These are phyloP conservation scores for Microtus ochrogaster DNA, from an alignment of 2,113 vertebrate species.

Conservation along the genomic window DNA sequence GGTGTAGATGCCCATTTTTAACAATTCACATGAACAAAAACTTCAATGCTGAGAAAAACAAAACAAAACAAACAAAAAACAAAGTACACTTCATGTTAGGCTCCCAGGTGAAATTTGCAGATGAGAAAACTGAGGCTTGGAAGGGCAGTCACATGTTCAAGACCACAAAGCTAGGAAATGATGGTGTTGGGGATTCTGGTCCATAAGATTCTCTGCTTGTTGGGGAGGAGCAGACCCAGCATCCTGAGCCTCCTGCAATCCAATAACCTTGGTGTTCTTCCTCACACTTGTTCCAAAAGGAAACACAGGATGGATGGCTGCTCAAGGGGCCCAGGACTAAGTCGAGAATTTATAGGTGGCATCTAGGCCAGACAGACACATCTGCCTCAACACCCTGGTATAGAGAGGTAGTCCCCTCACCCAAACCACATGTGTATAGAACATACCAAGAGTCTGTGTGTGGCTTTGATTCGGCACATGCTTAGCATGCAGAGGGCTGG, in stretches of 20 bases:
- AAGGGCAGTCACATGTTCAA: fast-evolving
- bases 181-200: fast-evolving
- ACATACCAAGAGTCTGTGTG: neutral
- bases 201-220: neutral
- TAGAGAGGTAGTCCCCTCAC: neutral
- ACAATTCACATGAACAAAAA: too few relatives aligned
- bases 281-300: neutral
- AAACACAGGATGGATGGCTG: neutral
- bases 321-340: neutral
- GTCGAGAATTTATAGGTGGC: fast-evolving
- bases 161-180: neutral
- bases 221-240: neutral
- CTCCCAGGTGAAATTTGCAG: neutral
- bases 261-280: neutral
- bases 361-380: neutral
- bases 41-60: too few relatives aligned
- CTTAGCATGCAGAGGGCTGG: neutral
- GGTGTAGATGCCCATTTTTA: too few relatives aligned
- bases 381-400: too few relatives aligned
- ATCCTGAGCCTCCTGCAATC: neutral
- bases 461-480: neutral
- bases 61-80: too few relatives aligned
- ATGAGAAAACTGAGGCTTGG: neutral
- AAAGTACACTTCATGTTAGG: neutral
- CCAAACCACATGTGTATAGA: neutral